Base-by-base conservation (phyloP, 2,888 invertebrate species). In the Drosophila glabriapex region DNA sequence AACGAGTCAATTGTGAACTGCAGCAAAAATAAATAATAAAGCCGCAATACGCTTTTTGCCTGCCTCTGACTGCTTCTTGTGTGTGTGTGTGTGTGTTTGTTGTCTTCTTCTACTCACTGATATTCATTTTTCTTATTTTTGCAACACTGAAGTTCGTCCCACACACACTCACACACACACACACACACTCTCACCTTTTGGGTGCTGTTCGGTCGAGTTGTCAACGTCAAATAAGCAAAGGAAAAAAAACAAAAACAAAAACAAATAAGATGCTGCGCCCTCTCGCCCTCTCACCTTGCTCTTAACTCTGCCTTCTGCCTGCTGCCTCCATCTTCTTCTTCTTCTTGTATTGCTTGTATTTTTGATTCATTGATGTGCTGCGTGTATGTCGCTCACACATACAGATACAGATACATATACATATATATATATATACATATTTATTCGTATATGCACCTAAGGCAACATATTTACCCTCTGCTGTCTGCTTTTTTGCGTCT, bases 321-420 rank as follows among this genome's bases (percentile, higher is more conserved):
- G 33, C 14, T 53, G 31, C 25, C 68, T 54, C 28, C 39, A 1
- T 28, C 62, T 39, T 37, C 37, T 19, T 37, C 35, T 19, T 37
- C 37, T 19, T 12, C 25, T 33, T 14, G 52, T 61, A 63, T 69
- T 69, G 55, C 62, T 71, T 85, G 78, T 81, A 73, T 83, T 76
- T 87, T 90, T 90, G 89, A 86, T 90, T 86, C 90, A 88, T 85
- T 90, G 90, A 88, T 76, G 83, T 88, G 80, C 82, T 88, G 88
- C 90, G 85, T 76, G 90, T 77, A 84, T 85, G 82, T 87, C 75
- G 87, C 72, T 72, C 82, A 78, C 22, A 39, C 56, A 31, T 58
- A 70, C 37, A 70, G 22, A 46, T 29, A 29, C 4, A 29, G 3
- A n/a, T 16, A 16, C 0, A 6, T 6, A 7, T 41, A 55, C 43